phyloP scores from a whole-genome alignment of 2,113 vertebrate genomes.

The Bufo gargarizans region DNA sequence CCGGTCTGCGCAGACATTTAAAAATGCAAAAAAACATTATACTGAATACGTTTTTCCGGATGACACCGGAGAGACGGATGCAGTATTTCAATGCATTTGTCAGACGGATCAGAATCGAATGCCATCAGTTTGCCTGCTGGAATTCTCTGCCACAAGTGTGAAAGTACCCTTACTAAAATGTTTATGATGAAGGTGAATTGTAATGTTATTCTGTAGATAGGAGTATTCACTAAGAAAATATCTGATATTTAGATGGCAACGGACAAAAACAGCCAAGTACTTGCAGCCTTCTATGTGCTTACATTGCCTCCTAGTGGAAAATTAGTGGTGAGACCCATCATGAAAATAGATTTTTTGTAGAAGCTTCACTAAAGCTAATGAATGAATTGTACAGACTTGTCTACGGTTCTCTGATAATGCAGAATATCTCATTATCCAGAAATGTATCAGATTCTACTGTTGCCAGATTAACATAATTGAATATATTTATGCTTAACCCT shows the following conservation, averaged over 20 bases:
- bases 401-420: not conserved
- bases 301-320: slow-evolving; percentile 17
- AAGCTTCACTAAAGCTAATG: not conserved
- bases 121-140: no score
- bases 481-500: no score
- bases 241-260: not conserved
- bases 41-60: no score
- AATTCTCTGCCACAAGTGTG: no score
- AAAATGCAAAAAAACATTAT: no score
- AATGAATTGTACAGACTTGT: not conserved
- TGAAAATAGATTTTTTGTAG: not conserved
- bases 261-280: not conserved
- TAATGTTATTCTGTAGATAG: not conserved
- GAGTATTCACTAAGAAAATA: not conserved
- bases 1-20: no score
- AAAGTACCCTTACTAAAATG: not conserved
- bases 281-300: not conserved
- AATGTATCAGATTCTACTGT: not conserved
- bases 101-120: no score
- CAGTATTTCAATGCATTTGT: no score
- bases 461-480: not conserved
- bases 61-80: no score
- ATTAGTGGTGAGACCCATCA: not conserved
- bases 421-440: not conserved
- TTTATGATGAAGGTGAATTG: not conserved